Percentiles rank a stretch among this genome's conserved stretches.
Conservation (phyloP, 2,113 vertebrate genomes). For the Phalacrocorax aristotelis region DNA sequence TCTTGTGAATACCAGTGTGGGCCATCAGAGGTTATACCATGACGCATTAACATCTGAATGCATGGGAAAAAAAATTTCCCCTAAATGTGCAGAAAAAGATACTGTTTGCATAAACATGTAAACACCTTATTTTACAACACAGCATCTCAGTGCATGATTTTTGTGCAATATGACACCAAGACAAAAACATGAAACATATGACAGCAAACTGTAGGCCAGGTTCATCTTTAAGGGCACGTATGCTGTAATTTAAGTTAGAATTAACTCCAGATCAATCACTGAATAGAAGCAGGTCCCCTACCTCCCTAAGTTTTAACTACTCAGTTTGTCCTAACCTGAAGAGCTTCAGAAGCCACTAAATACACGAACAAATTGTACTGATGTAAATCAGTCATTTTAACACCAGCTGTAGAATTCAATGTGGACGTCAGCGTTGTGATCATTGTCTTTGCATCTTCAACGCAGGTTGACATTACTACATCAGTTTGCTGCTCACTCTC, state of each 20-base stretch:
- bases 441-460: not conserved
- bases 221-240: not conserved
- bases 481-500: not conserved
- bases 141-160: not conserved
- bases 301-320: not conserved
- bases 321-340: not conserved
- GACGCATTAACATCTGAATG: not conserved
- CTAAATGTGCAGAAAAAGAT: not conserved
- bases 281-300: not conserved
- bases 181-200: not conserved
- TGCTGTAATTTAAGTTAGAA: not conserved
- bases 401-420: not conserved
- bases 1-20: not conserved
- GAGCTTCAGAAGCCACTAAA: not conserved
- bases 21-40: not conserved
- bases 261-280: not conserved
- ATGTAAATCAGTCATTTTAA: not conserved
- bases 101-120: not conserved
- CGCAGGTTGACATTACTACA: not conserved
- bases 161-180: not conserved
- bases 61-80: not conserved
- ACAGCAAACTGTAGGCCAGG: not conserved
- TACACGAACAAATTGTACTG: not conserved
- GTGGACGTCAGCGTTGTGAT: not conserved
- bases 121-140: not conserved